Evolutionary conservation across 2,113 vertebrate genomes (phyloP).

Genomic region (Ictalurus furcatus): DNA sequence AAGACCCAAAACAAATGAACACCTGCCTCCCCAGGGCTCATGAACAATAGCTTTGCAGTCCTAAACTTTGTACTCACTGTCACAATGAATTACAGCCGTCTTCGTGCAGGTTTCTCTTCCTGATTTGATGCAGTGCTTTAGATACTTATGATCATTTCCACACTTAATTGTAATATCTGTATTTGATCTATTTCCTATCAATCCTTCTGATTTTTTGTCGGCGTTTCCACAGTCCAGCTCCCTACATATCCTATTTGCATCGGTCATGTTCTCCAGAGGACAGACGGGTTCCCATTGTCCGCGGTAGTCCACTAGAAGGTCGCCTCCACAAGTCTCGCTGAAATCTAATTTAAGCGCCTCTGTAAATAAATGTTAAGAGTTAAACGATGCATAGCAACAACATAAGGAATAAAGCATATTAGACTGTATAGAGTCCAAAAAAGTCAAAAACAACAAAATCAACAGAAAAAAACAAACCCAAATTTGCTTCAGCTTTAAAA

Average conservation of each 20-base stretch:
- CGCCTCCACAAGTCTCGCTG: conserved; percentile 52
- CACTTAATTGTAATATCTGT: background rate
- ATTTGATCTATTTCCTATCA: background rate
- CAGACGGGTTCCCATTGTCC: conserved; percentile 36
- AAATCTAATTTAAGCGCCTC: background rate
- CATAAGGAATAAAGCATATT: background rate
- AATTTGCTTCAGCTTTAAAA: background rate
- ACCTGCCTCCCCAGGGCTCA: background rate
- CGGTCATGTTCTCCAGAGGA: rapidly evolving
- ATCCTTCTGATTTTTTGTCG: rapidly evolving
- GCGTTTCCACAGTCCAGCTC: background rate
- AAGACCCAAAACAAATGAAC: background rate
- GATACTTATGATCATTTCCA: rapidly evolving
- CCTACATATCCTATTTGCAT: background rate
- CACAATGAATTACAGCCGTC: background rate
- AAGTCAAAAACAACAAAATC: background rate
- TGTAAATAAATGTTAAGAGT: conserved; percentile 5
- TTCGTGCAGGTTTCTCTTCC: rapidly evolving
- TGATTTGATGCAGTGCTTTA: background rate
- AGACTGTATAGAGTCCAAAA: background rate
- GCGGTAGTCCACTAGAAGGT: conserved; percentile 30
- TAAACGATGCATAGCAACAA: background rate
- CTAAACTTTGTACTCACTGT: background rate
- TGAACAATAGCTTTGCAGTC: background rate
- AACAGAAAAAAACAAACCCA: background rate